A percentile compares a stretch with the other conserved stretches of the same genome.
These are phyloP conservation scores for Dreissena rostriformis DNA, from an alignment of 1,140 invertebrate species.

Conservation along the genomic window DNA sequence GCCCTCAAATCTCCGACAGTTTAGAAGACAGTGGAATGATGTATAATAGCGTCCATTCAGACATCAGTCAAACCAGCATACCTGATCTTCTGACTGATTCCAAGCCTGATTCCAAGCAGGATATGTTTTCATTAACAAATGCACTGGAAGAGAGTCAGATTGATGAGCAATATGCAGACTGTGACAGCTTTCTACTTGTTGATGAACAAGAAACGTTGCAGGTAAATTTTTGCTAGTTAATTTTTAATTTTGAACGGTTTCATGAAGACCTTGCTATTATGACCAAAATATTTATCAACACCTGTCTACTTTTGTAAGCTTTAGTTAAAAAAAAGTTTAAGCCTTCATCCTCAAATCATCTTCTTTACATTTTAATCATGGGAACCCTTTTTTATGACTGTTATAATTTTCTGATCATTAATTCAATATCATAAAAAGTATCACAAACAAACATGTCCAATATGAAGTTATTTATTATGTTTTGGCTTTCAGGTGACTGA, in stretches of 20 bases:
- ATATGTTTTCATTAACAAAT: slow-evolving; percentile 50
- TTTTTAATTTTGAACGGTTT: no score
- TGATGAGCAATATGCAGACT: slow-evolving; percentile 60
- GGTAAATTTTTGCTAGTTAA: slow-evolving; percentile 58
- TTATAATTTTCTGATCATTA: not conserved
- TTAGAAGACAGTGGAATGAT: slow-evolving; percentile 62
- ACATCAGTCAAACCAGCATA: slow-evolving; percentile 67
- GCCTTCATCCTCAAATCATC: no score
- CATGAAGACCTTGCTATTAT: no score
- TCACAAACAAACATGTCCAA: no score
- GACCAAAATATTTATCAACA: no score
- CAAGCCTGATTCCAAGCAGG: not conserved
- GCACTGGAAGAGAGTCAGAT: slow-evolving; percentile 61
- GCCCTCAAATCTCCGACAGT: slow-evolving; percentile 64
- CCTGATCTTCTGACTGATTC: slow-evolving; percentile 62
- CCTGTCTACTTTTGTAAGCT: no score
- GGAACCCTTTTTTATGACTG: not conserved
- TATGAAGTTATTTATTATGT: not conserved
- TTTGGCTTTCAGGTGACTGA: slow-evolving; percentile 71
- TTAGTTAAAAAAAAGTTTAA: no score
- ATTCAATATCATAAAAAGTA: not conserved
- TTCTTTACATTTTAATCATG: no score
- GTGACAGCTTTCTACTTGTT: slow-evolving; percentile 78
- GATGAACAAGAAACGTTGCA: slow-evolving; percentile 80
- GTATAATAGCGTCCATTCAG: slow-evolving; percentile 66